Evolutionary conservation across 2,797 vertebrate genomes (phyloP), one percentile per base, ranked within the genome.

Genomic region (Vespertilio murinus): DNA sequence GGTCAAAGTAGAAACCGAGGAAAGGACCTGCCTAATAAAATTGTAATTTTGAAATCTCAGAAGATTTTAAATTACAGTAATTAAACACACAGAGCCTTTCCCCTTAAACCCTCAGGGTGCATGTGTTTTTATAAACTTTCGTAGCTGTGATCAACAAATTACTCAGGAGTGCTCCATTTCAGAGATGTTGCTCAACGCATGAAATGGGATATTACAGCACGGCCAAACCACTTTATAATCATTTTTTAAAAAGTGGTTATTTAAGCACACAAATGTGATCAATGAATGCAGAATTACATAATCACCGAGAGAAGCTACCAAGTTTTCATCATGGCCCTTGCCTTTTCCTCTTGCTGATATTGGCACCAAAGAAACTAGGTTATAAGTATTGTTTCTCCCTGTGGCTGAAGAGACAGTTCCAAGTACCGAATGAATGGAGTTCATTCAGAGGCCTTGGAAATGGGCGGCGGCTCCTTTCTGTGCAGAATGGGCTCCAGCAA

Each of bases 371-470:
- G 95, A 98, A 98, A 98, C 93, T 96, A 97, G 97, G 97, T 98
- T 98, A 97, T 97, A 98, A 97, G 97, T 97, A 97, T 97, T 98
- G 97, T 98, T 97, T 97, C 94, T 97, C 87, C 97, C 97, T 98
- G 97, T 97, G 96, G 96, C 96, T 97, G 95, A 96, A 98, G 97
- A 98, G 98, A 98, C 98, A 98, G 98, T 98, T 99, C 98, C 98
- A 99, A 98, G 98, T 98, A 98, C 97, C 94, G 98, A 98, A 99
- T 99, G 99, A 99, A 99, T 98, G 98, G 97, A 97, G 97, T 98
- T 99, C 98, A 98, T 99, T 99, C 98, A 99, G 98, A 97, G 98
- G 97, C 96, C 97, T 97, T 97, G 98, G 97, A 97, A 98, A 98
- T 94, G 97, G 98, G 97, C 98, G 96, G 98, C 52, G 98, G 97